Percentiles rank a stretch among this genome's conserved stretches.
Evolutionary conservation across 2,888 invertebrate species (phyloP).

Genomic region (Physocephala rufipes): DNA sequence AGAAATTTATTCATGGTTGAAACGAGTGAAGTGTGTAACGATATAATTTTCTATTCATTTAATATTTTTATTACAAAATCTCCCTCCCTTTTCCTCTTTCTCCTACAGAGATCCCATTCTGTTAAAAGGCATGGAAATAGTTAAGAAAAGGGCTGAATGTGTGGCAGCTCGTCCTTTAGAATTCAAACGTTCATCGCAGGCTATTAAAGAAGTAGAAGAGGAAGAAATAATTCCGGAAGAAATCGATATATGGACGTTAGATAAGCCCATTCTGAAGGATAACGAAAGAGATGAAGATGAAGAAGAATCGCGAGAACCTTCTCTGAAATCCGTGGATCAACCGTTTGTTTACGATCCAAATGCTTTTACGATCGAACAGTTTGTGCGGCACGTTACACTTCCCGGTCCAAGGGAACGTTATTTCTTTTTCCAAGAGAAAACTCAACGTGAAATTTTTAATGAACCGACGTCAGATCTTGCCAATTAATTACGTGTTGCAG

Average conservation of each 20-base stretch:
- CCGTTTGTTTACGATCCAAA: slow-evolving; percentile 49
- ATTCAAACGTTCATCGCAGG: slow-evolving; percentile 10
- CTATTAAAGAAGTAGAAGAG: background rate
- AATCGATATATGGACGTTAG: background rate
- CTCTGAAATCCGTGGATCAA: background rate
- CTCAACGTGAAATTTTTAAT: background rate
- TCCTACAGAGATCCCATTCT: slow-evolving; percentile 46
- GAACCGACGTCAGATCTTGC: background rate
- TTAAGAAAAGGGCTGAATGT: slow-evolving; percentile 37
- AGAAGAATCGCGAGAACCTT: background rate
- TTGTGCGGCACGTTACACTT: slow-evolving; percentile 47
- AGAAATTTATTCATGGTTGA: slow-evolving; percentile 47
- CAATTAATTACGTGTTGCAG: background rate
- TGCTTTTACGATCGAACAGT: slow-evolving; percentile 48
- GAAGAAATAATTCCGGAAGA: background rate
- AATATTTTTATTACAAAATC: too few species aligned
- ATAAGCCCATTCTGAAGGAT: background rate
- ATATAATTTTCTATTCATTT: background rate
- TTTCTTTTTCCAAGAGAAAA: slow-evolving; percentile 36
- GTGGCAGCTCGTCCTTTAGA: slow-evolving; percentile 30
- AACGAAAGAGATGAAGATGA: background rate
- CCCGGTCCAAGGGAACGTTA: slow-evolving; percentile 52
- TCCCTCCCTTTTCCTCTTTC: too few species aligned
- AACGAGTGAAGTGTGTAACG: slow-evolving; percentile 44
- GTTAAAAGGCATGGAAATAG: slow-evolving; percentile 41